Evolutionary conservation across 2,888 invertebrate genomes (phyloP).

Genomic region (Agapetus fuscipes): DNA sequence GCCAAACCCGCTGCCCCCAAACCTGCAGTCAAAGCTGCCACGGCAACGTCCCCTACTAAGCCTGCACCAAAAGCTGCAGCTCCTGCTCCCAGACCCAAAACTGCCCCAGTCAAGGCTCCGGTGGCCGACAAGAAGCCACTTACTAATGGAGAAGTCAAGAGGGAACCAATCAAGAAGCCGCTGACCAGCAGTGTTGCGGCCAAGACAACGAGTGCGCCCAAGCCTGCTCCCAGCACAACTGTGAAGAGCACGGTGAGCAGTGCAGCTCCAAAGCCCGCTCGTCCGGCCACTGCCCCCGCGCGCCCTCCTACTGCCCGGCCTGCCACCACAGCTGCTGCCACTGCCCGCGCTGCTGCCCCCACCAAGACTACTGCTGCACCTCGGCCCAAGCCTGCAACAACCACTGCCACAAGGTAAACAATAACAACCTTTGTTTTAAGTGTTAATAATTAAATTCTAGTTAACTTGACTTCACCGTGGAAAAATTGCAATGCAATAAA

Average conservation of each 20-base stretch:
- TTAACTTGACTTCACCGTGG: no score
- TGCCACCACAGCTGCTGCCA: constrained; percentile 15
- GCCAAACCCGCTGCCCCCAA: constrained; percentile 23
- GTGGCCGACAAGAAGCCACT: constrained; percentile 41
- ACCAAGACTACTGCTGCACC: constrained; percentile 20
- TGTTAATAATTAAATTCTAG: no score
- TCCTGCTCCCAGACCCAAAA: constrained; percentile 25
- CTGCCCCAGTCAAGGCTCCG: constrained; percentile 11
- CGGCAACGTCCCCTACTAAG: constrained; percentile 21
- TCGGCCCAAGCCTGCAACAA: constrained; percentile 24
- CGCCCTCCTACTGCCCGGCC: constrained; percentile 19
- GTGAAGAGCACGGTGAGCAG: constrained; percentile 7
- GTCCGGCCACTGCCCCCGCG: constrained; percentile 24
- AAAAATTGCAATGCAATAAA: no score
- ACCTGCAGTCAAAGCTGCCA: constrained; percentile 22
- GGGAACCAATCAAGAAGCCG: constrained; percentile 24
- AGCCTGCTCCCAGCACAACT: constrained; percentile 21
- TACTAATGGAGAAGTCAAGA: constrained; percentile 46
- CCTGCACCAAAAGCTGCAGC: constrained; percentile 26
- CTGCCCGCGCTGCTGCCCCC: constrained; percentile 5
- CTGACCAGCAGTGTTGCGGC: constrained; percentile 16
- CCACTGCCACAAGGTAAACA: constrained; percentile 24
- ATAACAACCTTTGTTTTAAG: no score
- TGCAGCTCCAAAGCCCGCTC: constrained; percentile 22
- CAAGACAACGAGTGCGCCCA: constrained; percentile 19